Base-by-base conservation (phyloP, 2,888 invertebrate species). In the Lacanobia wlatinum region DNA sequence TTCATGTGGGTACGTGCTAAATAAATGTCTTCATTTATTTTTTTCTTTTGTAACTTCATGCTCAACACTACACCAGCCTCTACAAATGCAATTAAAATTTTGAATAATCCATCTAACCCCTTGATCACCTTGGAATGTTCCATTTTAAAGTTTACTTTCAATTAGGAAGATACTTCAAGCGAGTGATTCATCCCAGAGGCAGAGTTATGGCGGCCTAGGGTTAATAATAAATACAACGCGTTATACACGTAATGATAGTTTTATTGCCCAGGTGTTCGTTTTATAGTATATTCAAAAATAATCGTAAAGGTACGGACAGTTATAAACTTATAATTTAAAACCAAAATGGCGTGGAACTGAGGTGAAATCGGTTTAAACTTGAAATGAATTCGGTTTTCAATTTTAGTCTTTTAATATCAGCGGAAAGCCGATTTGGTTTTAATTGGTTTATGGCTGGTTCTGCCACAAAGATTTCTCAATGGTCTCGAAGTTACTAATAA, bases 131-230 rank as follows among this genome's bases (percentile, higher is more conserved):
- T 64, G 63, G 21, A 64, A 78, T 75, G 48, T 50, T 23, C 28
- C 59, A 66, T 52, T 77, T 53, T 55, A 73, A 67, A 52, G 73
- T 79, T 77, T 70, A 76, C 72, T 74, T 76, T 68, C 61, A 73
- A 70, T 73, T 72, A 72, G 43, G 63, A 53, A 65, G 52, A 72
- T 84, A 72, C 46, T 73, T 55, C 52, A 69, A 80, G 34, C 80
- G 86, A 87, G 84, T 90, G 90, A 90, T 90, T 88, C 84, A 88
- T 84, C 50, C 88, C 90, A 89, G 90, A 89, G 69, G 50, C 73
- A 76, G 73, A 81, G 75, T 65, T 70, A 84, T 75, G 59, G 76
- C 63, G 76, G 72, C 67, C 70, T 80, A 79, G 75, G 67, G 83
- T 87, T 86, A 87, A 87, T 86, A 86, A 86, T 88, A 89, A 86